Evolutionary conservation across 2,888 invertebrate species (phyloP), one percentile per base, ranked within the genome.

Genomic region (Ornithoptera alexandrae): DNA sequence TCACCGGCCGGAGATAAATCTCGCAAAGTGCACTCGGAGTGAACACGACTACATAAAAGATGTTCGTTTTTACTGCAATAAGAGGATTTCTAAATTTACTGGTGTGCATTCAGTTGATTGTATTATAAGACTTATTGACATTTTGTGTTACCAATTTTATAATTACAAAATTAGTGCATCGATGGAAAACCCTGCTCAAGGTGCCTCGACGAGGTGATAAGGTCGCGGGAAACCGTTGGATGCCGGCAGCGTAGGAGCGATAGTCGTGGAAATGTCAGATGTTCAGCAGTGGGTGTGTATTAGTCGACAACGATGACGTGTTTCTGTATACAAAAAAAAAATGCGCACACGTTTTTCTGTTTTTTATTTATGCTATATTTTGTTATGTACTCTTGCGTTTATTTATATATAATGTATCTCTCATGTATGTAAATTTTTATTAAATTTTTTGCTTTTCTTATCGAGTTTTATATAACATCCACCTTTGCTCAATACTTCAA

Each of bases 1-100:
- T 61, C 59, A 59, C 39, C 36, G 18, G 36, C 2, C 61, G 39
- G 12, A 18, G n/a, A 39, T 39, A 61, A 61, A 42, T 61, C 61
- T 36, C 61, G 61, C 61, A 20, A 61, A 61, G 61, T 61, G 61
- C 61, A 61, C 20, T 39, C 10, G 5, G 42, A 50, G 17, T 15
- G 50, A 46, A 46, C 22, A 22, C 46, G 15, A 30, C 30, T 39
- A 39, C 39, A 8, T 10, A 39, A 39, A 39, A 39, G 39, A 1
- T 39, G 10, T 10, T 39, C 39, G 39, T 39, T 39, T 10, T 39
- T 7, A 39, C 7, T 10, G 10, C 39, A 10, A 39, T 39, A 10
- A 39, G 39, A 39, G 39, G 39, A 39, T 39, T 7, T 10, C 10
- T 10, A 39, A 39, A 10, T 30, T 39, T 39, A 39, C 0, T 39